Base-by-base conservation (phyloP, 2,888 invertebrate species). In the Brachynemurus nebulosus region DNA sequence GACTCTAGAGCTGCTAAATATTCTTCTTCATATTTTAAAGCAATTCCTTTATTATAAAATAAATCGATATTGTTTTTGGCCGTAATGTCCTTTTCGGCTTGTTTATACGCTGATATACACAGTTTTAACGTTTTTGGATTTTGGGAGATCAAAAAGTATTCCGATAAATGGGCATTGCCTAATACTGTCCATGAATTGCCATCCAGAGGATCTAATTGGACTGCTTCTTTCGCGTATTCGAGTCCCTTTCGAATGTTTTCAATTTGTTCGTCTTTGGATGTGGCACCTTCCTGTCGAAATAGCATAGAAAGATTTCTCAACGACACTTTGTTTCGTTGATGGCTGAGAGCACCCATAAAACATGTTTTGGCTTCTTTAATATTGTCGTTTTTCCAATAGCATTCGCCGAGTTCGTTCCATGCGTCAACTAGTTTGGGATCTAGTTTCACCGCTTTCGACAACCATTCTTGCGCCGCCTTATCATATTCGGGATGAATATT, bases 361-460 rank as follows among this genome's bases (percentile, higher is more conserved):
- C 89, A 89, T 54, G 80, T 83, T 56, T 78, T 80, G 0, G 91
- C 86, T 55, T 83, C 82, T 50, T 74, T 71, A 5, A 86, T 67
- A 57, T 90, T 84, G 57, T 80, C 76, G 57, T 83, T 84, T 63
- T 90, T 90, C 81, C 86, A 89, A 59, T 85, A 86, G 57, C 83
- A 84, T 61, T 89, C 88, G 1, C 91, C 91, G 1, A 92, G 68
- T 59, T 89, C 83, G 58, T 89, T 89, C 90, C 90, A 91, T 0
- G 88, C 88, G 43, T 81, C 80, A 0, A 83, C 74, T 44, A 83
- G 63, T 52, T 78, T 80, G 1, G 88, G 86, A 57, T 88, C 82
- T 33, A 90, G 65, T 61, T 91, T 91, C 0, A 90, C 82, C 3
- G 90, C 80, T 61, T 84, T 86, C 40, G 85, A 82, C 37, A 91